These are phyloP conservation scores for Heliornis fulica DNA, from an alignment of 2,113 vertebrate species.

Conservation along the genomic window DNA sequence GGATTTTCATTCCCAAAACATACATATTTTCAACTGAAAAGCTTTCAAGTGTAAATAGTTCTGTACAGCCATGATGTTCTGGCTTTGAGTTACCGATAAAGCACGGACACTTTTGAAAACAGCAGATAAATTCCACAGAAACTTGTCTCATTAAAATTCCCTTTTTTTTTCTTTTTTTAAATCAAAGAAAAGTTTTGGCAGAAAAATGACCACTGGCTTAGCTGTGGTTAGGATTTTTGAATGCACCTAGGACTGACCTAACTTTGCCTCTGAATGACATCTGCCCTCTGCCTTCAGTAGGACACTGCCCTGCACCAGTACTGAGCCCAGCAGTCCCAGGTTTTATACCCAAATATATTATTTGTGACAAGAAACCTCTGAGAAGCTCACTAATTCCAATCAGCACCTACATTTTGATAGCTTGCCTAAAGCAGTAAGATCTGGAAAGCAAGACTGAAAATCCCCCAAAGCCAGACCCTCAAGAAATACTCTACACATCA, in stretches of 20 bases:
- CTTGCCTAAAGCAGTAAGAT: not conserved
- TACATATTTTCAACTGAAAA: slow-evolving; percentile 37
- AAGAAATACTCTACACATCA: not conserved
- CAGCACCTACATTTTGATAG: not conserved
- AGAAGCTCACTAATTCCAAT: not conserved
- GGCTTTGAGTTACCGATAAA: not conserved
- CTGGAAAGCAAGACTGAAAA: not conserved
- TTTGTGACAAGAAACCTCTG: not conserved
- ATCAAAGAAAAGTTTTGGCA: not conserved
- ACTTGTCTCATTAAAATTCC: not conserved
- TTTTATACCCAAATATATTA: not conserved
- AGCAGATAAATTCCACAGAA: slow-evolving; percentile 3
- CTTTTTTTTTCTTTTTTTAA: not conserved
- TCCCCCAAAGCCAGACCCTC: not conserved
- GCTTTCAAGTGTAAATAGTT: slow-evolving; percentile 46
- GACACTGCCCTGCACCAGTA: not conserved
- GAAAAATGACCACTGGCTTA: not conserved
- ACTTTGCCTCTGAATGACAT: not conserved
- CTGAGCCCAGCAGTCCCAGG: not conserved
- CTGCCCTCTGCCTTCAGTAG: not conserved
- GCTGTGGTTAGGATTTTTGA: not conserved
- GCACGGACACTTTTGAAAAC: not conserved
- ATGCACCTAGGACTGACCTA: not conserved
- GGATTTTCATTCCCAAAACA: slow-evolving; percentile 55
- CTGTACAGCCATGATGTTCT: not conserved